A percentile compares a stretch with the other conserved stretches of the same genome.
phyloP scores from a whole-genome alignment of 2,797 vertebrate genomes.

The Vespertilio murinus region DNA sequence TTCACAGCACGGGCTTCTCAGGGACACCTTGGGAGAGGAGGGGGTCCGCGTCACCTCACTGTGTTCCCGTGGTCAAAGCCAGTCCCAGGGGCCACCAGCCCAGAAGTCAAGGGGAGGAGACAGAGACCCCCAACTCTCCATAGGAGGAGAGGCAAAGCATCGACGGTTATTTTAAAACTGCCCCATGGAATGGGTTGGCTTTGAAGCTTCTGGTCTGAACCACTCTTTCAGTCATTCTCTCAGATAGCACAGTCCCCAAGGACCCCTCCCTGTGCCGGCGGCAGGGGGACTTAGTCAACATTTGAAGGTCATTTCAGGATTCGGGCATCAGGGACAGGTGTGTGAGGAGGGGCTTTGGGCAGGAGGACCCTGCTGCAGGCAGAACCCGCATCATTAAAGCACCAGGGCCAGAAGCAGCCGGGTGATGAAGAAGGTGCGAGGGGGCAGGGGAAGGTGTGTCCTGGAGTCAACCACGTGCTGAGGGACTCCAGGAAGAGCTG shows the following conservation, averaged over 20 bases:
- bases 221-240: not conserved
- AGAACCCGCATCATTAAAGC: not conserved
- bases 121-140: not conserved
- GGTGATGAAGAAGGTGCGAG: not conserved
- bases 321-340: not conserved
- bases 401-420: not conserved
- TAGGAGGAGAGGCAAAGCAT: not conserved
- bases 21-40: not conserved
- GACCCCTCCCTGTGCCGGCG: not conserved
- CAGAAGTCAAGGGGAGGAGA: not conserved
- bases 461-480: not conserved
- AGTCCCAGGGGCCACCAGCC: not conserved
- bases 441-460: not conserved
- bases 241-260: not conserved
- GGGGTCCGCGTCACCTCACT: not conserved
- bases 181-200: not conserved
- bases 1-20: not conserved
- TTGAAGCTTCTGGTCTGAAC: not conserved
- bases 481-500: not conserved
- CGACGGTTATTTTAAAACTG: not conserved
- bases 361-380: not conserved
- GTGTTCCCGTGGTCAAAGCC: not conserved
- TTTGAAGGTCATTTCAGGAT: not conserved
- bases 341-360: not conserved
- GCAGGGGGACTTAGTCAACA: not conserved